Evolutionary conservation across 2,888 invertebrate genomes (phyloP), one percentile per base, ranked within the genome.

Genomic region (Hydrotaea cyrtoneurina): DNA sequence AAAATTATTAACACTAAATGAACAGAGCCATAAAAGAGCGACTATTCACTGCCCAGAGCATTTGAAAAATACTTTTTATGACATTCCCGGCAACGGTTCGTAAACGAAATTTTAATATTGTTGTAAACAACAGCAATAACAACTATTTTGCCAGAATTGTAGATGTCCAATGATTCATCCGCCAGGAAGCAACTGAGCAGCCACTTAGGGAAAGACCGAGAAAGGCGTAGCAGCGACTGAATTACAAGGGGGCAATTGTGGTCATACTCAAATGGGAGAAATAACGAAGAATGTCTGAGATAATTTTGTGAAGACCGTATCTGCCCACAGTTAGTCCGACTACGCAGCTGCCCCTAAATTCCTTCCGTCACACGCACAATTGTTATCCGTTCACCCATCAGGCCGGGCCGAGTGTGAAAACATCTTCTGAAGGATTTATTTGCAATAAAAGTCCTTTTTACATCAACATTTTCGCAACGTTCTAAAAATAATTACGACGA

Each of bases 401-500:
- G 23, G 4, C 21, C 21, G 8, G 1, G 19, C 3, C n/a, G 39
- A 66, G 66, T 66, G 69, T 19, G 72, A 46, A 76, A 76, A 79
- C 75, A 83, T 80, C 78, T 78, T 80, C 78, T 76, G 46, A 78
- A 75, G 80, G 78, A 83, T 83, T 83, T 80, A 83, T 78, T 78
- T 74, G 83, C 78, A 62, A 83, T 83, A 80, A 83, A 83, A 83
- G 62, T 80, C 74, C 23, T 71, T 78, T 78, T 74, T 80, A 43
- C n/a, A 64, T 23, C 69, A 69, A 17, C 23, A 13, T 26, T 26
- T 59, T 13, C 21, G 17, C 3, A 69, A 23, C 69, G 17, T 50
- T 21, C 69, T 13, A 19, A 69, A 46, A 69, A 69, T 69, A 46
- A 69, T 21, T 23, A 43, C 39, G 23, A 21, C 39, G 23, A 21